Evolutionary conservation across 2,113 vertebrate species (phyloP), one percentile per base, ranked within the genome.

Genomic region (Anarhynchus alexandrinus): DNA sequence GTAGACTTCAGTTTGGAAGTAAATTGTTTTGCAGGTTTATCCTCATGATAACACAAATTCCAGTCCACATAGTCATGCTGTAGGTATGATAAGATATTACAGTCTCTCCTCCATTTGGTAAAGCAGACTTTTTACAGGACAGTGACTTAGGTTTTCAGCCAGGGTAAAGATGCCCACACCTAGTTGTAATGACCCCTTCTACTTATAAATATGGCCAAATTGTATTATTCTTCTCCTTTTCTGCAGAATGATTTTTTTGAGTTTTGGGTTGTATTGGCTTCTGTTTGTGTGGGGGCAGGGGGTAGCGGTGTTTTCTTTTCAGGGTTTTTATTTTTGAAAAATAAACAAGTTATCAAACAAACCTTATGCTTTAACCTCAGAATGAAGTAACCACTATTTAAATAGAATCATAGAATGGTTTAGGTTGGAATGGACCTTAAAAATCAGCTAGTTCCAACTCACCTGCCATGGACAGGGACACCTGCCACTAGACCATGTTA

Each of bases 271-370:
- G 6, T 12, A 74, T 59, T 71, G 8, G 6, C 47, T 80, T 79
- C 4, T 34, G 23, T 45, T 45, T 45, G 45, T 45, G 17, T 10
- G 45, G 18, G 45, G 43, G 43, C n/a, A n/a, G 15, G 20, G 20
- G 47, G 47, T 21, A 5, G 10, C 3, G 15, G 3, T 1, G 2
- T 1, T 38, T 14, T 18, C 1, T 17, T 9, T 25, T 34, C 32
- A 10, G 47, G 47, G 47, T 23, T 32, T 12, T 69, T n/a, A n/a
- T 54, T 30, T 45, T 45, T 45, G 43, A 6, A 12, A 36, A 36
- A 32, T n/a, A 17, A 18, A 20, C 3, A 73, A 40, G 8, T 9
- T 47, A n/a, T 9, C 0, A 2, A 72, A 54, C 6, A 72, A 40
- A 45, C 2, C 0, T 58, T 82, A 72, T 65, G 1, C 12, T 77